Percentiles rank a stretch among this genome's conserved stretches.
These are phyloP conservation scores for Drosophila tani DNA, from an alignment of 1,140 invertebrate species.

Conservation along the genomic window DNA sequence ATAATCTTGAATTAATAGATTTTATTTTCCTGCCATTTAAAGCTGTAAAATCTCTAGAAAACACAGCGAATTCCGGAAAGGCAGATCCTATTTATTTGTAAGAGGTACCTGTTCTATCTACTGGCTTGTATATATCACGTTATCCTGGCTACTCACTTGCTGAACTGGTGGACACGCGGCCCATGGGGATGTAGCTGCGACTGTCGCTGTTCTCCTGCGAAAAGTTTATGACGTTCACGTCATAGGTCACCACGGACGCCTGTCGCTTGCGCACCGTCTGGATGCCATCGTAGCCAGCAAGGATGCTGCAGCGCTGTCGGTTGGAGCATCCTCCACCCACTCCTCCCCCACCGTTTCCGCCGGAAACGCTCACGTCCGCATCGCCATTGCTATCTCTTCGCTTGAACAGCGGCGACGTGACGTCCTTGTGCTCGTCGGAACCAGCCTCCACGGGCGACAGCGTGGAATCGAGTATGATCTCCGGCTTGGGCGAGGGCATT, in stretches of 20 bases:
- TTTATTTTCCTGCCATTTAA: neutral
- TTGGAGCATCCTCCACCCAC: neutral
- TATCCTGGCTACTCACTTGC: conserved; percentile 74
- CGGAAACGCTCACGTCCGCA: conserved; percentile 64
- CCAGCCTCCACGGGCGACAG: conserved; percentile 73
- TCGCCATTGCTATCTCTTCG: conserved; percentile 72
- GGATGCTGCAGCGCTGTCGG: conserved; percentile 70
- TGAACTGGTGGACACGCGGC: conserved; percentile 83
- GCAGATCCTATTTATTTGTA: neutral
- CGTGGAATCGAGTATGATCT: conserved; percentile 84
- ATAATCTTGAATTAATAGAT: neutral
- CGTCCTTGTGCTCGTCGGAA: conserved; percentile 66
- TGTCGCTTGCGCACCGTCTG: conserved; percentile 79
- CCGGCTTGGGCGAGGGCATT: conserved; percentile 70
- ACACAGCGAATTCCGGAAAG: conserved; percentile 4
- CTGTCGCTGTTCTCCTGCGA: conserved; percentile 80
- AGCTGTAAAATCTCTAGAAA: neutral
- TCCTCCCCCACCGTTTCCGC: conserved; percentile 20
- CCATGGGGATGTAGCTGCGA: conserved; percentile 84
- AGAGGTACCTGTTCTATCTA: conserved; percentile 6
- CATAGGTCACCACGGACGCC: conserved; percentile 84
- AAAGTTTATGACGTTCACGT: conserved; percentile 85
- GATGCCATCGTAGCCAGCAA: conserved; percentile 75
- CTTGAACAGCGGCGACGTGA: conserved; percentile 77
- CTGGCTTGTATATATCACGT: conserved; percentile 6